Evolutionary conservation across 1,140 invertebrate genomes (phyloP).

Genomic region (Drosophila gunungcola): DNA sequence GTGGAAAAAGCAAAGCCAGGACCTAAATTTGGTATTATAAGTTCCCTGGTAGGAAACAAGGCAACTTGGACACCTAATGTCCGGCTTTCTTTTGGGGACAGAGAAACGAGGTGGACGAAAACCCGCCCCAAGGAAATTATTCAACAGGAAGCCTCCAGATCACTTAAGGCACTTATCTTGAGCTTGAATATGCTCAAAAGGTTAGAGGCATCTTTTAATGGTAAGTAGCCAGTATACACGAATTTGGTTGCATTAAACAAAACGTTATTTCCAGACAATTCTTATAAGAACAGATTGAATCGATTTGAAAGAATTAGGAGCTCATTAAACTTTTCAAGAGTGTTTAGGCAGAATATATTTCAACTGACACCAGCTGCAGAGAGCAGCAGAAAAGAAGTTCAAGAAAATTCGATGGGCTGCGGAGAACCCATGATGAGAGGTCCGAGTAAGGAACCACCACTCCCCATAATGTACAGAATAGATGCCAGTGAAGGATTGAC

Average conservation of each 20-base stretch:
- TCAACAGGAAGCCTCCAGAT: constrained; percentile 5
- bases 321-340: neutral
- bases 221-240: neutral
- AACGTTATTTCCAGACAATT: neutral
- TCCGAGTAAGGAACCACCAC: neutral
- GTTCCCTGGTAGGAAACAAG: constrained; percentile 8
- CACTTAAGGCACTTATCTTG: neutral
- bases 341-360: constrained; percentile 10
- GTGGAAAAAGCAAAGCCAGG: neutral
- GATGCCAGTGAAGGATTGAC: constrained; percentile 21
- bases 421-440: neutral
- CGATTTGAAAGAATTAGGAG: neutral
- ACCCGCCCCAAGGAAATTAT: neutral
- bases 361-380: neutral
- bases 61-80: constrained; percentile 4
- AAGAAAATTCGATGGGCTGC: neutral
- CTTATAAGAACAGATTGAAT: neutral
- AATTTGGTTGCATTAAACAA: neutral
- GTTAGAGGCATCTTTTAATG: neutral
- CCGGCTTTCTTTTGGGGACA: constrained; percentile 15
- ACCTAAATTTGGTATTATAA: neutral
- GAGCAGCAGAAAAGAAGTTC: no score
- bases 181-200: neutral
- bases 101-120: neutral
- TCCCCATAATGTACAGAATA: neutral